Evolutionary conservation across 2,888 invertebrate species (phyloP).

Genomic region (Blomia tropicalis): DNA sequence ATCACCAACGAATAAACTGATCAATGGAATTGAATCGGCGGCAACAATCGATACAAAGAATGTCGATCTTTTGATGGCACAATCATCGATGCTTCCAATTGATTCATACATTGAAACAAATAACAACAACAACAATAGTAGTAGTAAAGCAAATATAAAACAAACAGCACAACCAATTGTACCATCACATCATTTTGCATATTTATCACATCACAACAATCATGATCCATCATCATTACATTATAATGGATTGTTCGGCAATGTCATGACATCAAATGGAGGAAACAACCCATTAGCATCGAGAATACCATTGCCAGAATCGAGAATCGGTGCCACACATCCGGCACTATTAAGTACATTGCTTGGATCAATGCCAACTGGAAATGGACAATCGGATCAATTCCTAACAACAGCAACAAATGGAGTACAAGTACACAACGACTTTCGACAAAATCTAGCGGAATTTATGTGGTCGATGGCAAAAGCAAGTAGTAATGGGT

Average conservation of each 20-base stretch:
- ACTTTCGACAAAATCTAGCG: slow-evolving; percentile 28
- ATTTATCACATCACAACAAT: background rate
- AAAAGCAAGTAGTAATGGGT: slow-evolving; percentile 27
- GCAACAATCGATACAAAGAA: background rate
- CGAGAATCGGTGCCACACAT: background rate
- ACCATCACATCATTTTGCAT: background rate
- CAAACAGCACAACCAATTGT: background rate
- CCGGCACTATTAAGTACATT: slow-evolving; percentile 11
- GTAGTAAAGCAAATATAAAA: background rate
- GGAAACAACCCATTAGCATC: too few relatives aligned
- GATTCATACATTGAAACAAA: background rate
- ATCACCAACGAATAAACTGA: too few relatives aligned
- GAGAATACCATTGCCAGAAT: background rate
- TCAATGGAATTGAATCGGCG: too few relatives aligned
- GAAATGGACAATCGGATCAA: background rate
- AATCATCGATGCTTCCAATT: background rate
- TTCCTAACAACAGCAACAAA: background rate
- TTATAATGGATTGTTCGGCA: slow-evolving; percentile 1
- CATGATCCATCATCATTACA: background rate
- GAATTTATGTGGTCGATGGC: slow-evolving; percentile 31
- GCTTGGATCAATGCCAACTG: background rate
- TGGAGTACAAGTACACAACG: slow-evolving; percentile 1
- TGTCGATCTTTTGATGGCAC: background rate
- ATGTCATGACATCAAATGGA: background rate
- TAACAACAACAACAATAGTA: background rate